Base-by-base conservation (phyloP, 2,888 invertebrate species). In the Hecatera dysodea region DNA sequence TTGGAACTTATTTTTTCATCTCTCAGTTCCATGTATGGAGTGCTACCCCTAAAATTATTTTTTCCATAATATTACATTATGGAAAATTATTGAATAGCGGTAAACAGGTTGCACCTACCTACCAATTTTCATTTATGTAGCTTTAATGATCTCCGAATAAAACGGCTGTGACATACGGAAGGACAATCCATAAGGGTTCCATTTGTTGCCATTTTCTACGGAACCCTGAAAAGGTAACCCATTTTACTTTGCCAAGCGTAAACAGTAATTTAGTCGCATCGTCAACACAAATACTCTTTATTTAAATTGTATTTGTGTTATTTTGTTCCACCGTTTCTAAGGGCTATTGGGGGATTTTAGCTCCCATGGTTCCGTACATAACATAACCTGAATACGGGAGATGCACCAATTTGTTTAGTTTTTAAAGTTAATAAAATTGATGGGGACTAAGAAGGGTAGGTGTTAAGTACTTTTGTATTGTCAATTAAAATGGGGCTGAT, bases 281-380 rank as follows among this genome's bases (percentile, higher is more conserved):
- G 85, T 83, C 87, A 84, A 73, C 73, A 88, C 88, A 91, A 92
- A 92, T 87, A 90, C 88, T 90, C 90, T 87, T 92, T 92, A 91
- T 87, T 87, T 85, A 91, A 93, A 93, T 92, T 90, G 90, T 90
- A 88, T 92, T 93, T 91, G 90, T 89, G 85, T 90, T 90, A 87
- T 89, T 90, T 89, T 83, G 84, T 83, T 75, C 53, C 56, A n/a
- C 33, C 55, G 61, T 29, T 55, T 76, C 53, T 64, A 1, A 59
- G 78, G 85, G 82, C 77, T 82, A 82, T 84, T 76, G 75, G 80
- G 78, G 86, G 84, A 62, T 81, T 82, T 70, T 78, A 83, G 81
- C 84, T 85, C 83, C 82, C 81, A 84, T 77, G 27, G 70, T 67
- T 74, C 70, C 64, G 67, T 69, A 75, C 39, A 70, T 81, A 61